Evolutionary conservation across 2,888 invertebrate species (phyloP).

Genomic region (Unio pictorum): DNA sequence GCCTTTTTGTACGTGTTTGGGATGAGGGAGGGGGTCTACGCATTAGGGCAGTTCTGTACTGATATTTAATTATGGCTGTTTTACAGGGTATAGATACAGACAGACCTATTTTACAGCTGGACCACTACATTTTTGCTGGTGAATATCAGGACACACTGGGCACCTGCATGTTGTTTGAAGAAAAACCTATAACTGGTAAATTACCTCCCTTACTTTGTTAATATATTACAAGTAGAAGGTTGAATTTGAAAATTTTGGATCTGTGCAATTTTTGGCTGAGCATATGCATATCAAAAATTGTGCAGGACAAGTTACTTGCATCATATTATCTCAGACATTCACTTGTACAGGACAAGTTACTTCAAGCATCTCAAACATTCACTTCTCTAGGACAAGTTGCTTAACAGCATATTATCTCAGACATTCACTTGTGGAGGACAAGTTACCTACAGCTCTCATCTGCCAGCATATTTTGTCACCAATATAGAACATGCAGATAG

Average conservation of each 20-base stretch:
- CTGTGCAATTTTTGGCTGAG: too few species aligned
- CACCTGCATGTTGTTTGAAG: conserved; percentile 56
- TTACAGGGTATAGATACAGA: conserved; percentile 61
- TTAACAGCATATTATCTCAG: too few species aligned
- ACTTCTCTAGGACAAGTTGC: background rate
- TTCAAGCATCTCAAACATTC: background rate
- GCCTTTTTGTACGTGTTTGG: too few species aligned
- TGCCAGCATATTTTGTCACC: background rate
- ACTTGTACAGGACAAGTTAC: background rate
- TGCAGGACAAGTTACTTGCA: background rate
- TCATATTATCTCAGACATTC: background rate
- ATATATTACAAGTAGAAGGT: too few species aligned
- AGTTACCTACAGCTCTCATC: background rate
- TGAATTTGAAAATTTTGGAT: too few species aligned
- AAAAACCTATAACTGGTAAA: conserved; percentile 10
- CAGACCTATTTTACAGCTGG: conserved; percentile 58
- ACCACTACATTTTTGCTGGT: conserved; percentile 59
- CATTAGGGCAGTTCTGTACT: conserved; percentile 12
- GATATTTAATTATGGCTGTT: background rate
- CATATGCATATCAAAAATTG: background rate
- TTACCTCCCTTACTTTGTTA: too few species aligned
- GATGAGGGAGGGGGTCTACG: too few species aligned
- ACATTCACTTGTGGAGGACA: background rate
- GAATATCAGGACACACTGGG: conserved; percentile 60
- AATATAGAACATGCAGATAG: too few species aligned